Percentiles rank a stretch among this genome's conserved stretches.
phyloP scores from a whole-genome alignment of 2,113 vertebrate species.

The Hymenochirus boettgeri region DNA sequence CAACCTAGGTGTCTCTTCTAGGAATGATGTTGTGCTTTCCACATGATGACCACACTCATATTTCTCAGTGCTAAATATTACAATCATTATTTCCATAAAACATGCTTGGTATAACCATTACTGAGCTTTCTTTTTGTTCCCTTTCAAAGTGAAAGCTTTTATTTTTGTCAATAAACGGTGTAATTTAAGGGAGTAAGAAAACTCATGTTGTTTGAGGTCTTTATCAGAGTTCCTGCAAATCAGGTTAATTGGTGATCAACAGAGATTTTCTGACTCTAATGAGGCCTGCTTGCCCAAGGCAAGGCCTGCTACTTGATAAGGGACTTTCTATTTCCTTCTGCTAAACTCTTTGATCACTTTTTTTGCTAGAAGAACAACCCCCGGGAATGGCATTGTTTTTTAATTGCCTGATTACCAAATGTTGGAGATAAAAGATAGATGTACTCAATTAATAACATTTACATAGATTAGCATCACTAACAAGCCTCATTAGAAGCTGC shows the following conservation, averaged over 20 bases:
- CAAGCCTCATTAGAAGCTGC: slow-evolving; percentile 91
- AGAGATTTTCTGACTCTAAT: slow-evolving; percentile 88
- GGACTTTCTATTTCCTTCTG: slow-evolving; percentile 80
- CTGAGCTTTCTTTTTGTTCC: slow-evolving; percentile 64
- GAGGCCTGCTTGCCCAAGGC: slow-evolving; percentile 85
- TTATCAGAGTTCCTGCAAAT: slow-evolving; percentile 91
- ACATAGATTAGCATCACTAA: slow-evolving; percentile 99
- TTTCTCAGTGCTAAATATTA: slow-evolving; percentile 50
- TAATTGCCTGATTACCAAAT: slow-evolving; percentile 97
- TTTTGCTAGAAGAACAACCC: slow-evolving; percentile 72
- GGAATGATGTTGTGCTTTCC: slow-evolving; percentile 43
- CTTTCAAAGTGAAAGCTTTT: slow-evolving; percentile 70
- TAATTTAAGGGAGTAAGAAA: slow-evolving; percentile 72
- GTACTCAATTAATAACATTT: slow-evolving; percentile 99
- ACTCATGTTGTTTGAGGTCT: slow-evolving; percentile 73
- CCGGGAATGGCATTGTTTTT: slow-evolving; percentile 91
- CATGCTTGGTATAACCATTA: slow-evolving; percentile 54
- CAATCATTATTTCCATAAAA: slow-evolving; percentile 45
- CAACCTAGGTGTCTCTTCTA: not conserved
- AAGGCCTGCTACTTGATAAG: slow-evolving; percentile 76
- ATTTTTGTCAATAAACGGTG: slow-evolving; percentile 77
- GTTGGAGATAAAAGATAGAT: slow-evolving; percentile 97
- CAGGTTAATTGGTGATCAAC: slow-evolving; percentile 99
- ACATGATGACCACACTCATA: slow-evolving; percentile 37
- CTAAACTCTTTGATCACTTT: slow-evolving; percentile 88